Evolutionary conservation across 2,113 vertebrate species (phyloP).

Genomic region (Cnemophilus loriae): DNA sequence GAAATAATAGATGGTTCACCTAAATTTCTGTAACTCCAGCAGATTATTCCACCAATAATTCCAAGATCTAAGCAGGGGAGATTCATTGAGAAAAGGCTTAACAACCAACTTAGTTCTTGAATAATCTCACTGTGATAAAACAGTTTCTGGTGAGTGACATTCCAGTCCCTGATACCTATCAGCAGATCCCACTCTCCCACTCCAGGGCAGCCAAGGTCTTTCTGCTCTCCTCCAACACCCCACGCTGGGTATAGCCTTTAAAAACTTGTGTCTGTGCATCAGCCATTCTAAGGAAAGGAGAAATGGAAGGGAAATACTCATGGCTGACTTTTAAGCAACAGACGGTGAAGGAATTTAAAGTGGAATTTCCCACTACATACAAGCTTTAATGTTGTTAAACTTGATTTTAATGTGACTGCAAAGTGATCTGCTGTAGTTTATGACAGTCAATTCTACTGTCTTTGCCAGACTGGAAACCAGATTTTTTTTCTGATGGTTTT

Average conservation of each 20-base stretch:
- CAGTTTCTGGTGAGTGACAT: background rate
- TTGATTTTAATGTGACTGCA: conserved; percentile 11
- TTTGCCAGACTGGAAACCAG: background rate
- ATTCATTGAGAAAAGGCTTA: background rate
- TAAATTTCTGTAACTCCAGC: background rate
- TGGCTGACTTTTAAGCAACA: background rate
- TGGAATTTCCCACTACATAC: background rate
- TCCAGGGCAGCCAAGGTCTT: background rate
- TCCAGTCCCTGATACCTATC: rapidly evolving
- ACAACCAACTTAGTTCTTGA: background rate
- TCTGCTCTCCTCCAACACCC: background rate
- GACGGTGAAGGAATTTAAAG: conserved; percentile 24
- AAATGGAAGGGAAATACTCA: background rate
- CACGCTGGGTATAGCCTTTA: background rate
- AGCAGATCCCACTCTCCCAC: background rate
- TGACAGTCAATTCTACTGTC: background rate
- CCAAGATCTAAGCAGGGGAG: background rate
- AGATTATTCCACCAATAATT: background rate
- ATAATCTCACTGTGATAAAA: background rate
- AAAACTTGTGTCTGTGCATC: background rate
- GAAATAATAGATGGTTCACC: background rate
- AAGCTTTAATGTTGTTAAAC: conserved; percentile 9
- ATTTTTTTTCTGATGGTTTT: background rate
- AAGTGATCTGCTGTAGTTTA: conserved; percentile 11
- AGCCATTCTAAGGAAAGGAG: background rate